Evolutionary conservation across 2,797 vertebrate species (phyloP).

Genomic region (Lagorchestes hirsutus): DNA sequence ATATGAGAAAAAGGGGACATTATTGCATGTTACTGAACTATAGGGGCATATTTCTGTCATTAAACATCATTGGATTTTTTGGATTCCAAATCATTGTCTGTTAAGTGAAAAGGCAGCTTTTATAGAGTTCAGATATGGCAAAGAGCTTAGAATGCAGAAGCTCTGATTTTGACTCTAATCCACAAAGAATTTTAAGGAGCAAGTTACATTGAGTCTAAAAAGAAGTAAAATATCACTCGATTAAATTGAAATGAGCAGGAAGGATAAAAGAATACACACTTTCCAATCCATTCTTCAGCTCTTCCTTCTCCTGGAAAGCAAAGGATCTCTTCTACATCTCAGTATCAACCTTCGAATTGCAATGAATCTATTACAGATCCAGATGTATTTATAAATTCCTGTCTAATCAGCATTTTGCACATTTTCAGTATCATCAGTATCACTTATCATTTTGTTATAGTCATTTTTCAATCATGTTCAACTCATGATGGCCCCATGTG

Average conservation of each 20-base stretch:
- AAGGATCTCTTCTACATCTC: not conserved
- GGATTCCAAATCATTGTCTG: not conserved
- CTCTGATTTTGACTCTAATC: not conserved
- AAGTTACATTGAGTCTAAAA: not conserved
- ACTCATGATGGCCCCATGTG: too few relatives aligned
- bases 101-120: not conserved
- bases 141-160: not conserved
- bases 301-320: not conserved
- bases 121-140: not conserved
- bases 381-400: too few relatives aligned
- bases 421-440: too few relatives aligned
- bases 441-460: too few relatives aligned
- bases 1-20: not conserved
- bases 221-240: not conserved
- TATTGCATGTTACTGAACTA: not conserved
- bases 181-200: not conserved
- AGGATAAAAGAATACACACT: not conserved
- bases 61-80: not conserved
- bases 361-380: too few relatives aligned
- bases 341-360: too few relatives aligned
- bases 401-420: too few relatives aligned
- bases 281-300: not conserved
- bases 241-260: not conserved
- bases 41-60: not conserved
- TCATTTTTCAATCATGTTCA: too few relatives aligned